Conservation (phyloP, 2,888 invertebrate genomes). For the Melolontha melolontha region DNA sequence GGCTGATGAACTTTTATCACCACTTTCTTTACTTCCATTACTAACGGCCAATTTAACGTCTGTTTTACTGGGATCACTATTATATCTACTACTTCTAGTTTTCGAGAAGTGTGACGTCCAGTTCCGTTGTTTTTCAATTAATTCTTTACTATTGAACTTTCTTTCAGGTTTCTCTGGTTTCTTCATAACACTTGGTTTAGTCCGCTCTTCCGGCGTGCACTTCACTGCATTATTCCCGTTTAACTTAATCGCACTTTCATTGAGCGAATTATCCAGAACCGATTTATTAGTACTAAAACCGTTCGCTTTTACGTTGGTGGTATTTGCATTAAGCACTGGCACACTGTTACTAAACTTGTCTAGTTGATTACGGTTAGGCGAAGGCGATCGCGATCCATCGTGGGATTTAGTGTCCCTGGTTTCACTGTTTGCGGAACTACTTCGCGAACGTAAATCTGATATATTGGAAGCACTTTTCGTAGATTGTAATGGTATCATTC, state of each 20-base stretch:
- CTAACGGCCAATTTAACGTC: constrained; percentile 68
- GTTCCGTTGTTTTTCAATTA: constrained; percentile 91
- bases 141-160: constrained; percentile 84
- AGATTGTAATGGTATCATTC: constrained; percentile 60
- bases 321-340: constrained; percentile 64
- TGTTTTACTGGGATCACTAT: constrained; percentile 74
- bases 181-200: constrained; percentile 59
- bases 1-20: constrained; percentile 57
- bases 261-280: constrained; percentile 36
- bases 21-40: constrained; percentile 57
- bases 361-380: constrained; percentile 57
- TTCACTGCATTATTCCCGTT: constrained; percentile 49
- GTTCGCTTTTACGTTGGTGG: constrained; percentile 53
- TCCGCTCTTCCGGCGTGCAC: constrained; percentile 52
- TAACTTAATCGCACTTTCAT: constrained; percentile 46
- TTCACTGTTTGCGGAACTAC: constrained; percentile 75
- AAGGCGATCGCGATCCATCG: constrained; percentile 64
- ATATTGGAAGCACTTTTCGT: constrained; percentile 66
- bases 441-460: constrained; percentile 72
- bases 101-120: constrained; percentile 93
- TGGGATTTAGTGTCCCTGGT: constrained; percentile 68
- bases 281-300: constrained; percentile 50
- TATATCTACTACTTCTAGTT: constrained; percentile 72
- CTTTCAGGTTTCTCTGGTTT: constrained; percentile 89
- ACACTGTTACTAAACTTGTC: constrained; percentile 65